A percentile compares a stretch with the other conserved stretches of the same genome.
These are phyloP conservation scores for Acromyrmex charruanus DNA, from an alignment of 1,140 invertebrate genomes.

Conservation along the genomic window DNA sequence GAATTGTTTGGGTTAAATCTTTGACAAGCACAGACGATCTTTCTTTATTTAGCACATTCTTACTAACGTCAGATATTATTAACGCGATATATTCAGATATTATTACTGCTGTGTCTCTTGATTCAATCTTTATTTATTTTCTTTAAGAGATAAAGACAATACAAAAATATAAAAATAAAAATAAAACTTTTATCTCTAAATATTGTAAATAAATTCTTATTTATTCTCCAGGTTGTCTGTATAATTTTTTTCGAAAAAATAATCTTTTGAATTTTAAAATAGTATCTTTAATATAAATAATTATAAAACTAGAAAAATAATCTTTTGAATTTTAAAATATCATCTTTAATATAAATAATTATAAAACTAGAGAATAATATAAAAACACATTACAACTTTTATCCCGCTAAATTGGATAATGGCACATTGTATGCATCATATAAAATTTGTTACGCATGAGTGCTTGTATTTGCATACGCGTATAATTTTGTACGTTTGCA, in stretches of 20 bases:
- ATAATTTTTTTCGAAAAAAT: too few species aligned
- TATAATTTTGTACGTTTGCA: not conserved
- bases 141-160: not conserved
- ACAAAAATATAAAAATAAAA: not conserved
- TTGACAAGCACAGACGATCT: not conserved
- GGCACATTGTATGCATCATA: not conserved
- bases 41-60: not conserved
- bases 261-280: not conserved
- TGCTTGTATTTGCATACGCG: not conserved
- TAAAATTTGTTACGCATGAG: constrained; percentile 13
- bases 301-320: not conserved
- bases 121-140: not conserved
- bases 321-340: not conserved
- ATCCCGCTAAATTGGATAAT: not conserved
- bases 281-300: not conserved
- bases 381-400: not conserved
- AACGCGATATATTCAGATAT: not conserved
- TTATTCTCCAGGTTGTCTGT: not conserved
- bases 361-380: not conserved
- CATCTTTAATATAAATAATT: not conserved
- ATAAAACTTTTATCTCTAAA: not conserved
- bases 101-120: too few species aligned
- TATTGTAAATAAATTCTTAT: not conserved
- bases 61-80: not conserved
- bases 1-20: constrained; percentile 4